Evolutionary conservation across 2,888 invertebrate species (phyloP).

Genomic region (Cryptophagus acutangulus): DNA sequence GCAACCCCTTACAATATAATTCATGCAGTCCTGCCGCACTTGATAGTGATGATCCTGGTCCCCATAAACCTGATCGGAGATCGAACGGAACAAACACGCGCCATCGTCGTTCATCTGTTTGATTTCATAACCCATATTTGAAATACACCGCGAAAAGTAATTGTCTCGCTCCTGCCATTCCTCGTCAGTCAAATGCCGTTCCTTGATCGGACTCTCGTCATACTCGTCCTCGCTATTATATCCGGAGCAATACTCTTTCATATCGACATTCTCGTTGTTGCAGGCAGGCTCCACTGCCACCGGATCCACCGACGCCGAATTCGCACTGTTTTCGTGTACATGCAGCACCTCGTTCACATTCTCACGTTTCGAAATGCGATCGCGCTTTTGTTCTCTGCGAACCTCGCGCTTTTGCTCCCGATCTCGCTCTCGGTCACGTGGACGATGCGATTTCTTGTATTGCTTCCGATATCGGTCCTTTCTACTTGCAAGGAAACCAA

Average conservation of each 20-base stretch:
- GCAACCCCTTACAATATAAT: conserved; percentile 86
- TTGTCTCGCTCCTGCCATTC: conserved; percentile 46
- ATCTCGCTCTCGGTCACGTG: conserved; percentile 38
- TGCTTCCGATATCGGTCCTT: conserved; percentile 42
- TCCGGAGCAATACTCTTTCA: conserved; percentile 45
- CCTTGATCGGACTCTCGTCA: conserved; percentile 35
- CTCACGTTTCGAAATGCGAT: conserved; percentile 39
- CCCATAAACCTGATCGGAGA: conserved; percentile 85
- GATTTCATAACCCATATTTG: conserved; percentile 70
- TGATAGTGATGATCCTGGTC: conserved; percentile 85
- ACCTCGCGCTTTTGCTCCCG: conserved; percentile 42
- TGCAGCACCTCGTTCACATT: conserved; percentile 36
- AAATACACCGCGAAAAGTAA: conserved; percentile 49
- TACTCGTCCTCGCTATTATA: conserved; percentile 49
- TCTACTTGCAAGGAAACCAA: no score
- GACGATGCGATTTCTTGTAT: conserved; percentile 41
- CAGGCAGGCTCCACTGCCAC: conserved; percentile 33
- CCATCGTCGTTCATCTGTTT: conserved; percentile 85
- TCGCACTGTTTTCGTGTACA: conserved; percentile 29
- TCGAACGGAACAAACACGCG: conserved; percentile 82
- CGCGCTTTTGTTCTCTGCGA: conserved; percentile 37
- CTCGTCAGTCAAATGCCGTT: conserved; percentile 41
- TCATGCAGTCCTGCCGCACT: conserved; percentile 80
- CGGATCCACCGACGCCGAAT: conserved; percentile 29
- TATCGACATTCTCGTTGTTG: conserved; percentile 34